A percentile compares a stretch with the other conserved stretches of the same genome.
These are phyloP conservation scores for Limnephilus marmoratus DNA, from an alignment of 2,888 invertebrate species.

Conservation along the genomic window DNA sequence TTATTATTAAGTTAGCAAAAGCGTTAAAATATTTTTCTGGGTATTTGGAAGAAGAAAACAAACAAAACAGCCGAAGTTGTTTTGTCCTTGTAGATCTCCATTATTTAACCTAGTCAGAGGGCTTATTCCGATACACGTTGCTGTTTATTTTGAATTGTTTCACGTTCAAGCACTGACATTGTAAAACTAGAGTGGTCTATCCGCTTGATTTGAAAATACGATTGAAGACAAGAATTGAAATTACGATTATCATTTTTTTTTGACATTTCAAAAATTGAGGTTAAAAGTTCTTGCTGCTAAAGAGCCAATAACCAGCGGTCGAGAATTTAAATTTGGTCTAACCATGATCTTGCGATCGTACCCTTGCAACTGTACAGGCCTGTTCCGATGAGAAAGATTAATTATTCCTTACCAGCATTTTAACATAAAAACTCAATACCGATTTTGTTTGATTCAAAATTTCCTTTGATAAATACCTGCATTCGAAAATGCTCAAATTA, in stretches of 20 bases:
- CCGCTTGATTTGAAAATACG: background rate
- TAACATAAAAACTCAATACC: too few relatives aligned
- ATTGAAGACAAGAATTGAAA: background rate
- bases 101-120: background rate
- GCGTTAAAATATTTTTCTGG: background rate
- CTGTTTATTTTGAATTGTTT: background rate
- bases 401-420: too few relatives aligned
- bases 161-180: background rate
- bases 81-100: background rate
- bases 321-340: too few relatives aligned
- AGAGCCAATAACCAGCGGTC: too few relatives aligned
- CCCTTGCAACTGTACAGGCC: too few relatives aligned
- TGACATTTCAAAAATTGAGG: too few relatives aligned
- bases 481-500: too few relatives aligned
- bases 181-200: background rate
- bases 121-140: background rate
- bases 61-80: background rate
- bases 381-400: too few relatives aligned
- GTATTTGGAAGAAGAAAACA: background rate
- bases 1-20: background rate
- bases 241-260: background rate
- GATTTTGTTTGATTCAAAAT: too few relatives aligned
- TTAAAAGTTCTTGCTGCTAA: too few relatives aligned
- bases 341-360: too few relatives aligned
- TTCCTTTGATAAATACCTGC: too few relatives aligned